Evolutionary conservation across 2,113 vertebrate genomes (phyloP).

Genomic region (Aphelocoma coerulescens): DNA sequence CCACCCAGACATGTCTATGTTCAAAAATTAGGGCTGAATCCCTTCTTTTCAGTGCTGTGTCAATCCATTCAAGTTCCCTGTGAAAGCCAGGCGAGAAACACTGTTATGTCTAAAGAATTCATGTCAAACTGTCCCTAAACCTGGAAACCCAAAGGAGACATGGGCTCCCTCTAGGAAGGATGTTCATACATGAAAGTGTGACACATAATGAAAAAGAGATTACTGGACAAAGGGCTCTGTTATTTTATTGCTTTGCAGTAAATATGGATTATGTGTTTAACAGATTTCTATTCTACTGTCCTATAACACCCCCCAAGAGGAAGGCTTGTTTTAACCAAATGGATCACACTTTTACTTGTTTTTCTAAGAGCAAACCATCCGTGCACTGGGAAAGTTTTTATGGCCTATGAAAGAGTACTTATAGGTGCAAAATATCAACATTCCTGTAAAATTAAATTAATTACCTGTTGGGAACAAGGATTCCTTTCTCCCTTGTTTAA

Average conservation of each 20-base stretch:
- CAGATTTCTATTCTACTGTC: not conserved
- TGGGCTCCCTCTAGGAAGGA: not conserved
- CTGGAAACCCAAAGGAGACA: not conserved
- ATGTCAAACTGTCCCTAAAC: not conserved
- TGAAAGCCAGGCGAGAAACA: not conserved
- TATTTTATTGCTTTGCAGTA: not conserved
- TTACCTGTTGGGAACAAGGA: slow-evolving; percentile 48
- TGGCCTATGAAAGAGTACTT: slow-evolving; percentile 12
- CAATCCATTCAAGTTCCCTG: not conserved
- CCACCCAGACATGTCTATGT: not conserved
- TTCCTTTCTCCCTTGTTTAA: not conserved
- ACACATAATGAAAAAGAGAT: not conserved
- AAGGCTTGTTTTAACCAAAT: slow-evolving; percentile 19
- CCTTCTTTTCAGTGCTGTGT: not conserved
- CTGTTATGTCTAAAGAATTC: not conserved
- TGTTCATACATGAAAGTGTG: not conserved
- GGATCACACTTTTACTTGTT: slow-evolving; percentile 15
- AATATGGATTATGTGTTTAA: not conserved
- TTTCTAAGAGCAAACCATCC: slow-evolving; percentile 35
- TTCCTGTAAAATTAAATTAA: slow-evolving; percentile 58
- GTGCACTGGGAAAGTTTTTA: not conserved
- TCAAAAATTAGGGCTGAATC: not conserved
- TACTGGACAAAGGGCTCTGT: not conserved
- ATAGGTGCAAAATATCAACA: slow-evolving; percentile 48
- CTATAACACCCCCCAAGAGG: not conserved